Percentiles rank a stretch among this genome's conserved stretches.
These are phyloP conservation scores for Phalacrocorax pelagicus DNA, from an alignment of 2,113 vertebrate genomes.

Conservation along the genomic window DNA sequence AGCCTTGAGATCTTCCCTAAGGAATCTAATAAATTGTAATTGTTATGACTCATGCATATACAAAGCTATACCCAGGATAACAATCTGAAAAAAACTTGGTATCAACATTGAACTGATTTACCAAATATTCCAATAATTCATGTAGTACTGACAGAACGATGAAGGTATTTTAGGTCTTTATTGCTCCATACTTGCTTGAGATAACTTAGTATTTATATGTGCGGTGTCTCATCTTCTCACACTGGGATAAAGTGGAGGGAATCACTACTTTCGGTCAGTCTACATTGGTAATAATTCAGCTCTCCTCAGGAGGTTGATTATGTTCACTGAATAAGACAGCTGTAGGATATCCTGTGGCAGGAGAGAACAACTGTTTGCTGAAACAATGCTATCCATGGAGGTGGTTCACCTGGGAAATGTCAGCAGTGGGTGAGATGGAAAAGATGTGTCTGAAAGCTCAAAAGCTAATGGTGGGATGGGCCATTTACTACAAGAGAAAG, in stretches of 20 bases:
- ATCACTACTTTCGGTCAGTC: slow-evolving; percentile 58
- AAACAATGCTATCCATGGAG: slow-evolving; percentile 24
- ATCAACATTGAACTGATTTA: background rate
- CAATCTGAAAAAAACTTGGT: background rate
- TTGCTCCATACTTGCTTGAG: background rate
- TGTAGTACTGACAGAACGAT: background rate
- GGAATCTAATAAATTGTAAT: background rate
- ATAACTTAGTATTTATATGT: slow-evolving; percentile 7
- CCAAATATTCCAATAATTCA: background rate
- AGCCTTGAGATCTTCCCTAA: background rate
- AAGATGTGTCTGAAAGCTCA: background rate
- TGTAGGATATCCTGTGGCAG: slow-evolving; percentile 36
- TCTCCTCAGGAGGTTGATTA: slow-evolving; percentile 71
- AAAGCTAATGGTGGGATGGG: background rate
- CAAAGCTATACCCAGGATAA: background rate
- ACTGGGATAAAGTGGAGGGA: slow-evolving; percentile 30
- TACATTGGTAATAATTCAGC: background rate
- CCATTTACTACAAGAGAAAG: background rate
- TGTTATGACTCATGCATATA: background rate
- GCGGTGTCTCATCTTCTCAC: slow-evolving; percentile 7
- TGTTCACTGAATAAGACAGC: slow-evolving; percentile 11
- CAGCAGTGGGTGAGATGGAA: slow-evolving; percentile 16
- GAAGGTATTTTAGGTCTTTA: background rate
- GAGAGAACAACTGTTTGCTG: background rate
- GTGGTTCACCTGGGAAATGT: background rate